Evolutionary conservation across 2,888 invertebrate genomes (phyloP).

Genomic region (Polydrusus cervinus): DNA sequence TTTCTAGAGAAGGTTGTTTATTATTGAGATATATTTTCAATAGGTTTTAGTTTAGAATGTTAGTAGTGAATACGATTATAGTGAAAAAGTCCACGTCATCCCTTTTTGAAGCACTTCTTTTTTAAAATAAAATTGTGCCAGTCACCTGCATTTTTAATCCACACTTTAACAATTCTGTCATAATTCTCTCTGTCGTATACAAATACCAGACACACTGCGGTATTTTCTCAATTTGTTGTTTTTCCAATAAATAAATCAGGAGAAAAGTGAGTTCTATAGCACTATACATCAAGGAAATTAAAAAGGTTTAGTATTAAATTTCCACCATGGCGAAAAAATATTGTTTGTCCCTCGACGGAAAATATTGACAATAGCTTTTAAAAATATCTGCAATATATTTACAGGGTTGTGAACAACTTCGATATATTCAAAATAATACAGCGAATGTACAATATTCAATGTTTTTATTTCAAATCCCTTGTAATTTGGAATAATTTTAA

Average conservation of each 20-base stretch:
- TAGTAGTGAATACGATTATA: no score
- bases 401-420: no score
- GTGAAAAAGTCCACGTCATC: no score
- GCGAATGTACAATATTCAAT: no score
- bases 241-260: constrained; percentile 30
- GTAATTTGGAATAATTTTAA: no score
- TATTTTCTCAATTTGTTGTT: constrained; percentile 26
- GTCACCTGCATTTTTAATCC: neutral
- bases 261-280: constrained; percentile 14
- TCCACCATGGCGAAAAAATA: constrained; percentile 17
- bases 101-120: no score
- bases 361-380: constrained; percentile 1
- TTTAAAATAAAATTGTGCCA: neutral
- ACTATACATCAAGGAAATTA: constrained; percentile 36
- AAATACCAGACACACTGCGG: constrained; percentile 14
- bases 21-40: no score
- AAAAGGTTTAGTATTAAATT: constrained; percentile 34
- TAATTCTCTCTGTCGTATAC: neutral
- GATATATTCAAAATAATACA: no score
- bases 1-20: no score
- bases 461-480: no score
- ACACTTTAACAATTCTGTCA: neutral
- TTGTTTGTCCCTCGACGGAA: neutral
- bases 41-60: no score
- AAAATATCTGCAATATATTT: constrained; percentile 2